These are phyloP conservation scores for Notocelia uddmanniana DNA, from an alignment of 2,888 invertebrate genomes.

Conservation along the genomic window DNA sequence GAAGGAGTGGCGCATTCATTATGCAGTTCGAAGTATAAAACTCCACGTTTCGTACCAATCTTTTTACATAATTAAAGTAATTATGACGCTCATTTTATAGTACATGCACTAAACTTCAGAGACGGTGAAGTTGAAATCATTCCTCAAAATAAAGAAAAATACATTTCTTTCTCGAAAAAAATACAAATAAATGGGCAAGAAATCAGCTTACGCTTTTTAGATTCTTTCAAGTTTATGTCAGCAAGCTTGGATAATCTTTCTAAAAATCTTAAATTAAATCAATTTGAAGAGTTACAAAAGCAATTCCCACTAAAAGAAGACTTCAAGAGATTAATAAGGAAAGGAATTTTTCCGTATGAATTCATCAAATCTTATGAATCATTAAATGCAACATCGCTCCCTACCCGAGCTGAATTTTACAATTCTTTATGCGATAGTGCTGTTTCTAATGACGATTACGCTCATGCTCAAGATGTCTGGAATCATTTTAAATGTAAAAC, in stretches of 20 bases:
- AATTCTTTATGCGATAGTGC: constrained; percentile 19
- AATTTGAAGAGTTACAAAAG: constrained; percentile 20
- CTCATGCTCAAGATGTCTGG: constrained; percentile 32
- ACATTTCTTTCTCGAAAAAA: constrained; percentile 34
- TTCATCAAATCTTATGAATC: constrained; percentile 24
- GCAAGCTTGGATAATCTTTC: not conserved
- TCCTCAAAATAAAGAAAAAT: constrained; percentile 42
- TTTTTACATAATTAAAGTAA: constrained; percentile 13
- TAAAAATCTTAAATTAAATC: constrained; percentile 4
- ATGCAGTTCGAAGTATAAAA: not conserved
- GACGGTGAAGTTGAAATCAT: not conserved
- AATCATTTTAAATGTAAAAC: constrained; percentile 28
- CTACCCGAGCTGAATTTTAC: constrained; percentile 36
- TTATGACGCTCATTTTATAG: constrained; percentile 13
- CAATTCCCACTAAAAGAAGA: not conserved
- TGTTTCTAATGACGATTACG: constrained; percentile 36
- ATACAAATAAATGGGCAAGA: not conserved
- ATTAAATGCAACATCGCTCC: constrained; percentile 28
- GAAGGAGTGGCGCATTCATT: constrained; percentile 23
- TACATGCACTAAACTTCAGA: not conserved
- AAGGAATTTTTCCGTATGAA: constrained; percentile 44
- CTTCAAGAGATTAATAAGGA: constrained; percentile 16
- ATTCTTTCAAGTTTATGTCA: constrained; percentile 22
- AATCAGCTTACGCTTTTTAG: constrained; percentile 12
- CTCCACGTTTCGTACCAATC: not conserved